These are phyloP conservation scores for Eupelmus urozonus DNA, from an alignment of 2,888 invertebrate species.

Conservation along the genomic window DNA sequence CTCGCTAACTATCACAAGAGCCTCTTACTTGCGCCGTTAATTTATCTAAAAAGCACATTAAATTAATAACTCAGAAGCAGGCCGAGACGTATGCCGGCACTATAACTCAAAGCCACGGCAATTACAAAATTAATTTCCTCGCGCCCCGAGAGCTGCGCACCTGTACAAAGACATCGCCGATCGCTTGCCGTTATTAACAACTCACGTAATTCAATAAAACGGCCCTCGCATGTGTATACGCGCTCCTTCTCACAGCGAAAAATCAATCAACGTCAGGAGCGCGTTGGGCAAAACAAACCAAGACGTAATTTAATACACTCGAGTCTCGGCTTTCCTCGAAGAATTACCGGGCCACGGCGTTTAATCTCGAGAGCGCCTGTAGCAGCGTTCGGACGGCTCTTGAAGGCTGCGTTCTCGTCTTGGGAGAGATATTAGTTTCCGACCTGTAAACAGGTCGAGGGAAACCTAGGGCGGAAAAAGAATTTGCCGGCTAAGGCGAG, in stretches of 20 bases:
- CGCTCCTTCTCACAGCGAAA: not conserved
- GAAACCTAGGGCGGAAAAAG: no score
- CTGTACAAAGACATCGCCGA: not conserved
- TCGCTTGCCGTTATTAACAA: conserved; percentile 34
- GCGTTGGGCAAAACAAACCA: conserved; percentile 7
- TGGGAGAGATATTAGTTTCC: no score
- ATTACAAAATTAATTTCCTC: conserved; percentile 18
- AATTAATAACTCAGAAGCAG: not conserved
- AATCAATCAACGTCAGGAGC: conserved; percentile 44
- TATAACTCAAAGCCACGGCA: not conserved
- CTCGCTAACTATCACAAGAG: no score
- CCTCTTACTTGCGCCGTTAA: no score
- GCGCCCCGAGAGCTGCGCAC: not conserved
- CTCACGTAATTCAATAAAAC: conserved; percentile 31
- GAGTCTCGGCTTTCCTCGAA: not conserved
- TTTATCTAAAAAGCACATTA: not conserved
- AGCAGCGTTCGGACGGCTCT: no score
- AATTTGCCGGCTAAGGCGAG: no score
- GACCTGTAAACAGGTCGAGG: no score
- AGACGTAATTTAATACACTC: conserved; percentile 50
- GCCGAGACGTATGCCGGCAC: no score
- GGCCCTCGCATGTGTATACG: not conserved
- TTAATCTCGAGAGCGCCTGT: no score
- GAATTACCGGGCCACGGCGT: no score
- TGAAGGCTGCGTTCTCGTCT: no score